Percentiles rank a stretch among this genome's conserved stretches.
These are phyloP conservation scores for Triplophysa dalaica DNA, from an alignment of 2,113 vertebrate genomes.

Conservation along the genomic window DNA sequence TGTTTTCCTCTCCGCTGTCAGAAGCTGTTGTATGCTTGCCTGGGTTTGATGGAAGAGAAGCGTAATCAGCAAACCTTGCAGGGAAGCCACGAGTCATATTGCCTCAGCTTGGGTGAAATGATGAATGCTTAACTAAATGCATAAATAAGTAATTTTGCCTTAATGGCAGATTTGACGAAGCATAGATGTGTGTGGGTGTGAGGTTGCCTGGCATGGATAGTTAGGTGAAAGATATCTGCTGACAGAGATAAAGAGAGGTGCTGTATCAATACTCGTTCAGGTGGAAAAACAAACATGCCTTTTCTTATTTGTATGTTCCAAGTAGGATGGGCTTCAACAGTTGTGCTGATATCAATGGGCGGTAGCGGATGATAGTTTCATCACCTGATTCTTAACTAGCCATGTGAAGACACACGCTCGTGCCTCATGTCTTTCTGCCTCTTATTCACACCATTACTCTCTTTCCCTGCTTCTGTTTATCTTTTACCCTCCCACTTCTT, in stretches of 20 bases:
- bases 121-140: slow-evolving; percentile 2
- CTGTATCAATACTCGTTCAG: background rate
- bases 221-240: background rate
- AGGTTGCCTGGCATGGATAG: slow-evolving; percentile 1
- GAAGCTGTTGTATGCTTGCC: slow-evolving; percentile 1
- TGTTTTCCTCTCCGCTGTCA: slow-evolving; percentile 10
- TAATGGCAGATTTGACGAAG: background rate
- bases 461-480: slow-evolving; percentile 1
- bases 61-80: background rate
- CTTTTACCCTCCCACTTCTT: slow-evolving; percentile 23
- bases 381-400: background rate
- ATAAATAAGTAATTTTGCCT: slow-evolving; percentile 11
- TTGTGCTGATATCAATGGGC: slow-evolving; percentile 9
- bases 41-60: background rate
- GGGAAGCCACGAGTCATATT: background rate
- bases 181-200: background rate
- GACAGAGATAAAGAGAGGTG: slow-evolving; percentile 24
- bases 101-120: background rate
- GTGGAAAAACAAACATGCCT: slow-evolving; percentile 23
- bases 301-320: slow-evolving; percentile 35
- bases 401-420: background rate
- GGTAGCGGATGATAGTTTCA: background rate
- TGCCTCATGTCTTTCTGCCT: background rate
- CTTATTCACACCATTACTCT: slow-evolving; percentile 14
- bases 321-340: background rate